Percentiles rank a stretch among this genome's conserved stretches.
Evolutionary conservation across 2,797 vertebrate genomes (phyloP).

Genomic region (Micropoecilia bifurca): DNA sequence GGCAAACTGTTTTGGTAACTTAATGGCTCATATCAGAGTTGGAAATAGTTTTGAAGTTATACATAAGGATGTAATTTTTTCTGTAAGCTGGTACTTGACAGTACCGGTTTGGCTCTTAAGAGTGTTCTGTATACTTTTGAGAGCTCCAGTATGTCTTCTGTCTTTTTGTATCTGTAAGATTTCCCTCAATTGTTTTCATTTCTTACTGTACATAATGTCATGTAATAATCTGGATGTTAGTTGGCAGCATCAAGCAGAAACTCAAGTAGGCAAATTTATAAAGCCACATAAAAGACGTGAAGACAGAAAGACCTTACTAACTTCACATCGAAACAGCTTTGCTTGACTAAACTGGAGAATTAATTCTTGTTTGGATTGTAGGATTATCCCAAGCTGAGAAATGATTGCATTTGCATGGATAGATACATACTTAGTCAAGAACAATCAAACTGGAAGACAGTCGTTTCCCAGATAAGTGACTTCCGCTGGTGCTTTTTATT

Average conservation of each 20-base stretch:
- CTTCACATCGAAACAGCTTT: too few species aligned
- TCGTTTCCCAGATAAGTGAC: background rate
- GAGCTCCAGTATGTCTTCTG: background rate
- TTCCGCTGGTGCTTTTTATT: background rate
- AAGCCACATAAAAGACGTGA: background rate
- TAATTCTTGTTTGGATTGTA: conserved; percentile 30
- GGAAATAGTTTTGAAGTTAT: background rate
- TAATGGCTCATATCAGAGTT: background rate
- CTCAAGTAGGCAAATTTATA: background rate
- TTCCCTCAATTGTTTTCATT: background rate
- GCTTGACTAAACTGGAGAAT: background rate
- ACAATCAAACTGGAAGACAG: conserved; percentile 13
- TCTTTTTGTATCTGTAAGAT: background rate
- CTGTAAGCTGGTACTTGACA: background rate
- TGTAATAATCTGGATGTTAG: background rate
- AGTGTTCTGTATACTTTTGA: background rate
- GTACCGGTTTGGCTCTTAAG: background rate
- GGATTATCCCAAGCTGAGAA: conserved; percentile 17
- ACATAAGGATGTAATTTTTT: background rate
- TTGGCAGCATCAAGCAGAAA: background rate
- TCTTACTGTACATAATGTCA: background rate
- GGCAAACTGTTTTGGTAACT: background rate
- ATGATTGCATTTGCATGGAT: conserved; percentile 19
- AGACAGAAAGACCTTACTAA: background rate
- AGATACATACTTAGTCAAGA: background rate